Evolutionary conservation across 2,113 vertebrate genomes (phyloP).

Genomic region (human): GRCh38 chr15:99199501-99200000

Average conservation of each 20-base stretch:
- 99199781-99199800: neutral
- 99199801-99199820: neutral
- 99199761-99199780: neutral
- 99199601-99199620: neutral
- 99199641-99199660: neutral
- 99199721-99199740: neutral
- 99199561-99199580: neutral
- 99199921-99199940: conserved; percentile 80
- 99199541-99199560: neutral
- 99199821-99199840: neutral
- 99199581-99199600: neutral
- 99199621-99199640: neutral
- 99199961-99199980: conserved; percentile 84
- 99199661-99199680: neutral
- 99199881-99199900: neutral
- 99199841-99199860: neutral
- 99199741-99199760: neutral
- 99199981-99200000: conserved; percentile 79
- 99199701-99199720: no score
- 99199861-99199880: neutral
- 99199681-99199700: neutral
- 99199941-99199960: conserved; percentile 70
- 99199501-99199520: neutral
- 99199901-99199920: conserved; percentile 59
- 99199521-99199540: neutral